Base-by-base conservation (phyloP, 2,113 vertebrate species). In the Etheostoma cragini region DNA sequence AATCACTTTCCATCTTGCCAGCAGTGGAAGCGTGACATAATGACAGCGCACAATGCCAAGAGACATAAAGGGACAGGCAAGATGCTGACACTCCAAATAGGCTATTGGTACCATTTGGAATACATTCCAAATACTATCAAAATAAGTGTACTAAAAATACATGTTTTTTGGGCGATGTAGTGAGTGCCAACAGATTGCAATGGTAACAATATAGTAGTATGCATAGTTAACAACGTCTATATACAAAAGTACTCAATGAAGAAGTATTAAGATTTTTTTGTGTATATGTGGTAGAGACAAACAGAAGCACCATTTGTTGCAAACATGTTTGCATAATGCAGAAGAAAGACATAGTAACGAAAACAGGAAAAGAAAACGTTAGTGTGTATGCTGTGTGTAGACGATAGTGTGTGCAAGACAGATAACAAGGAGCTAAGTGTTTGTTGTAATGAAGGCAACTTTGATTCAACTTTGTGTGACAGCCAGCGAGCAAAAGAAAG, bases 361-460 rank as follows among this genome's bases (percentile, higher is more conserved):
- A 82, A 50, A 47, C 42, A 62, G 47, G n/a, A 58, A 65, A 78
- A 65, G 79, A 65, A 78, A 65, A 76, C 72, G 17, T 65, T 15
- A 14, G 69, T 78, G 68, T 50, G 58, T 26, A 10, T 58, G 16
- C 52, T 14, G 12, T 69, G 68, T 80, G 22, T 73, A 52, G 54
- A 81, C 30, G 68, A 54, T 24, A 46, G 56, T 49, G 54, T 69
- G 71, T 19, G 70, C 24, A 8, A 57, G 46, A 67, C 49, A 26
- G 57, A 79, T n/a, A 81, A 90, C 78, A 87, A 88, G 81, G 72
- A 90, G 57, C 65, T 5, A 67, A 63, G 83, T 89, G 87, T 88
- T 81, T 83, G 72, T 78, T 86, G 50, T 19, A 22, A 70, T 81
- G 71, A 88, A 84, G 35, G 78, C 54, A 69, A 82, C 89, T 84